Conservation (phyloP, 30 jellyfish, hydroid and myxozoan species). For the Hydractinia symbiolongicarpus region DNA sequence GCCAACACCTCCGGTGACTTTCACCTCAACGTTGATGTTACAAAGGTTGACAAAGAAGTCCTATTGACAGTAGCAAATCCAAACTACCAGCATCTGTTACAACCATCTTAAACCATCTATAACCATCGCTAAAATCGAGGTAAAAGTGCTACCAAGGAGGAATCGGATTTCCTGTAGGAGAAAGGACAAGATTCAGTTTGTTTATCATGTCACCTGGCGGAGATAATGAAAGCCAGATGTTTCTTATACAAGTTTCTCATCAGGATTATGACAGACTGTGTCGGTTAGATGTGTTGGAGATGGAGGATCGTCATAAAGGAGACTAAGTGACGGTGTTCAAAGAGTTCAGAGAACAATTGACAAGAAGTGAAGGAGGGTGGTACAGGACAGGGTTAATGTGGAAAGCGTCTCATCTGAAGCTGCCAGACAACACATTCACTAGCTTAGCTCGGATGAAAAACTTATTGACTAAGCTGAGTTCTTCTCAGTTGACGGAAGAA, state of each 20-base stretch:
- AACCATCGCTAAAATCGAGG: constrained; percentile 40
- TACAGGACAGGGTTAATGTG: constrained; percentile 45
- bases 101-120: constrained; percentile 51
- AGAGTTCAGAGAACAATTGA: constrained; percentile 62
- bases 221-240: constrained; percentile 23
- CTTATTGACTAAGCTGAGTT: constrained; percentile 13
- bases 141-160: constrained; percentile 36
- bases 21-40: constrained; percentile 35
- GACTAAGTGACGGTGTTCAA: constrained; percentile 22
- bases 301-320: constrained; percentile 59
- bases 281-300: constrained; percentile 57
- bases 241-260: constrained; percentile 32
- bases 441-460: constrained; percentile 40
- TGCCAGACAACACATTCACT: constrained; percentile 32
- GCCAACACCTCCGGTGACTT: constrained; percentile 21
- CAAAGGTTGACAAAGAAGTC: constrained; percentile 37
- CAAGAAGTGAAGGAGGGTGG: constrained; percentile 43
- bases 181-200: constrained; percentile 68
- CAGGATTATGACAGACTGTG: constrained; percentile 55
- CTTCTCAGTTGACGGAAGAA: constrained; percentile 9
- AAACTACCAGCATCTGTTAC: constrained; percentile 30
- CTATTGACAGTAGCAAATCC: constrained; percentile 52
- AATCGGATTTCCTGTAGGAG: constrained; percentile 62
- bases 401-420: constrained; percentile 32
- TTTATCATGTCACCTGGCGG: constrained; percentile 60